A percentile compares a stretch with the other conserved stretches of the same genome.
These are phyloP conservation scores for Drosophila tani DNA, from an alignment of 1,140 invertebrate species.

Conservation along the genomic window DNA sequence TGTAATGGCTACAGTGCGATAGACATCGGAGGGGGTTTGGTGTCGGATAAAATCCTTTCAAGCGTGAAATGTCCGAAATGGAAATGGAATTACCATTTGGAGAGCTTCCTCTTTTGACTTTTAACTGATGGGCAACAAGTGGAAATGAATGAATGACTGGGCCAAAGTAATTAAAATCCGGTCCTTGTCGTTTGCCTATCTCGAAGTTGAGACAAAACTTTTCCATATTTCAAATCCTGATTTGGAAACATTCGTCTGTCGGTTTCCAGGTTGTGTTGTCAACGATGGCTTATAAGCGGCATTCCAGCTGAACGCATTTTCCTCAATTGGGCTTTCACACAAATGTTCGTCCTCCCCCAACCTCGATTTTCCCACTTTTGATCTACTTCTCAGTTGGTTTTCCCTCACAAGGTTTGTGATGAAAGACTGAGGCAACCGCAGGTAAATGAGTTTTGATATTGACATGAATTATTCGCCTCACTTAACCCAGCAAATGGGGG, in stretches of 20 bases:
- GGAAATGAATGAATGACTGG: constrained; percentile 57
- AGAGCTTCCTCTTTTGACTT: constrained; percentile 46
- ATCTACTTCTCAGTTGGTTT: constrained; percentile 59
- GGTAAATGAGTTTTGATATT: constrained; percentile 81
- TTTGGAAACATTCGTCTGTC: constrained; percentile 39
- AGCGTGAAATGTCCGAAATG: constrained; percentile 71
- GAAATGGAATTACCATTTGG: constrained; percentile 62
- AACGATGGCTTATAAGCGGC: constrained; percentile 63
- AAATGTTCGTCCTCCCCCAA: background rate
- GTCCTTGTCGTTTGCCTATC: constrained; percentile 20
- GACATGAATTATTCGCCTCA: constrained; percentile 78
- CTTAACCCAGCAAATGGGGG: constrained; percentile 61
- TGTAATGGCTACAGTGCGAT: constrained; percentile 66
- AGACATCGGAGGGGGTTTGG: constrained; percentile 46
- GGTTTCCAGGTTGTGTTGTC: constrained; percentile 41
- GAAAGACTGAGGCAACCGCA: constrained; percentile 64
- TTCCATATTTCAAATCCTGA: constrained; percentile 57
- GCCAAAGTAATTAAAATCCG: constrained; percentile 72
- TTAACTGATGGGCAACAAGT: constrained; percentile 79
- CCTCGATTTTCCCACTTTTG: constrained; percentile 10
- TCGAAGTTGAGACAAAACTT: constrained; percentile 37
- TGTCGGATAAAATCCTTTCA: constrained; percentile 50
- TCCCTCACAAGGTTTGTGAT: constrained; percentile 48
- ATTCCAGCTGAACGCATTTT: constrained; percentile 62
- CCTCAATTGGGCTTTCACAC: constrained; percentile 15